Base-by-base conservation (phyloP, 2,797 vertebrate species). In the Scarus forsteni region DNA sequence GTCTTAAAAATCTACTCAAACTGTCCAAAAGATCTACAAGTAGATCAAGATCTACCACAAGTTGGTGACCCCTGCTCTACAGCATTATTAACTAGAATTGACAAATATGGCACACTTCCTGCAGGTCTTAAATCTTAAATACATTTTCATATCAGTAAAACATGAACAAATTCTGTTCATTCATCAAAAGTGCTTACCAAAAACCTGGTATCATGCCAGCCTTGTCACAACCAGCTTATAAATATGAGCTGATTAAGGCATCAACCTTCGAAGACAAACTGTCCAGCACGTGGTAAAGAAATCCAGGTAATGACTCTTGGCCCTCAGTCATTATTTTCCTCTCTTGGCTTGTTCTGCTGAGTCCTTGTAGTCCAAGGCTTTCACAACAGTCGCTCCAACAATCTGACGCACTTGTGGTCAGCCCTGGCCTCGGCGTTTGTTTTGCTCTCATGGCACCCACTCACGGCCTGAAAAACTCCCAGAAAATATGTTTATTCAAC, bases 351-450 rank as follows among this genome's bases (percentile, higher is more conserved):
- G 67, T 72, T 83, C 73, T 72, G 63, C 74, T 70, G 82, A 82
- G 74, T 78, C 74, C n/a, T 76, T 65, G 8, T 52, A 54, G 76
- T 78, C 83, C 85, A 79, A 81, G 81, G 79, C 76, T 85, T 87
- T 88, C 74, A 78, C 73, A 84, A 85, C 82, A 77, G 61, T 48
- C 19, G 3, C 75, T 61, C 60, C 49, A 39, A 63, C 8, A 44
- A 42, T 58, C 80, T 89, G 89, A 91, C 88, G 88, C 81, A 87
- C 82, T 88, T 83, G 86, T 86, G 89, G 89, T 89, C 77, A 61
- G 66, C 59, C 59, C 66, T 78, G 80, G 83, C 75, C 82, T 60
- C 79, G 0, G 43, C 61, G 83, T 88, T 85, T 89, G 86, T 85
- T 91, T 87, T 86, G 75, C 69, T 81, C 77, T 83, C 82, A 75